phyloP scores from a whole-genome alignment of 2,888 invertebrate species.

The Dysmachus trigonus region DNA sequence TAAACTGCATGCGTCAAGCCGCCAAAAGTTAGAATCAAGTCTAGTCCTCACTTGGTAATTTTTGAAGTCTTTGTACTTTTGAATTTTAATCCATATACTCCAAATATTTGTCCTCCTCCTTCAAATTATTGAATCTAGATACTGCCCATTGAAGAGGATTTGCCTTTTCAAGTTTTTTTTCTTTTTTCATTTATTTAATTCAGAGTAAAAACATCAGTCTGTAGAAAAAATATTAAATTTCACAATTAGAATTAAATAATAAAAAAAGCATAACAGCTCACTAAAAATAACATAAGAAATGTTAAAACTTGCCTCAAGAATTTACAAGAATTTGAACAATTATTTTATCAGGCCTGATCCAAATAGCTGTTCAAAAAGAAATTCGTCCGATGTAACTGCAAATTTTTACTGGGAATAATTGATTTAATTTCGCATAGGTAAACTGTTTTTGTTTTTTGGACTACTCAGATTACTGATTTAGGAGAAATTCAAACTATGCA shows the following conservation, averaged over 20 bases:
- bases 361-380: not conserved
- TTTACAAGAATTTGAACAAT: not conserved
- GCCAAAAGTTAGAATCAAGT: not conserved
- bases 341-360: not conserved
- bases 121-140: not conserved
- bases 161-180: not conserved
- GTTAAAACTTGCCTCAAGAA: not conserved
- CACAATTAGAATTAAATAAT: not conserved
- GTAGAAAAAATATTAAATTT: not conserved
- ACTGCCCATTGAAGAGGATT: not conserved
- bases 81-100: not conserved
- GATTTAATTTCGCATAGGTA: not conserved
- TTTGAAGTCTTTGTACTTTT: not conserved
- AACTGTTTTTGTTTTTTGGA: not conserved
- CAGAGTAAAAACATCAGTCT: not conserved
- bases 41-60: not conserved
- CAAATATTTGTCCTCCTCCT: not conserved
- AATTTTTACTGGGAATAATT: not conserved
- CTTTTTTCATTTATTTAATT: not conserved
- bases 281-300: not conserved
- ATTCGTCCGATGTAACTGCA: not conserved
- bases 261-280: not conserved
- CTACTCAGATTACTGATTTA: not conserved
- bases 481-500: not conserved
- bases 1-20: constrained; percentile 12